phyloP scores from a whole-genome alignment of 2,888 invertebrate species.

The Diloba caeruleocephala region DNA sequence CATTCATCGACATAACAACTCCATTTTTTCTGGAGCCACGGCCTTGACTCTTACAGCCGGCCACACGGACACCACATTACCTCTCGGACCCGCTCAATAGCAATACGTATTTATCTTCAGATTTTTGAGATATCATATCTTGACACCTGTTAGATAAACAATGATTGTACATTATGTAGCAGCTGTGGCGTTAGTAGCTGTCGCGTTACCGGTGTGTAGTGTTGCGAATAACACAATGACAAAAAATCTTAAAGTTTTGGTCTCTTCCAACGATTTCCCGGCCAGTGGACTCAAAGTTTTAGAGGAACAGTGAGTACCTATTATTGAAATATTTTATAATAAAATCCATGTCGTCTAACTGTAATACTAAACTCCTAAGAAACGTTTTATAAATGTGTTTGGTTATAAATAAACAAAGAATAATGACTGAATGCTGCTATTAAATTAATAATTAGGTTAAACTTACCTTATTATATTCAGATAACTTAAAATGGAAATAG shows the following conservation, averaged over 20 bases:
- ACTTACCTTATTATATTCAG: no score
- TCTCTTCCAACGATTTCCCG: constrained; percentile 92
- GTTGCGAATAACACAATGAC: constrained; percentile 71
- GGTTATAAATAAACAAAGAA: constrained; percentile 1
- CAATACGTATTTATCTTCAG: constrained; percentile 46
- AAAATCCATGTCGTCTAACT: background rate
- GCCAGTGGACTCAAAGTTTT: constrained; percentile 90
- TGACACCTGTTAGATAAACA: constrained; percentile 38
- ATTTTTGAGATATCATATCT: constrained; percentile 47
- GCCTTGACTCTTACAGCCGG: constrained; percentile 44
- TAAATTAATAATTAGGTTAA: no score
- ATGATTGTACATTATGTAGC: constrained; percentile 50
- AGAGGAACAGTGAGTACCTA: constrained; percentile 88
- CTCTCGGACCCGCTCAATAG: constrained; percentile 23
- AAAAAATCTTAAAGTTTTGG: constrained; percentile 90
- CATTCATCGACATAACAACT: constrained; percentile 26
- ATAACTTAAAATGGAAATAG: no score
- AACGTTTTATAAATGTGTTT: background rate
- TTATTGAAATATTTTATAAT: background rate
- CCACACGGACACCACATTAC: constrained; percentile 34
- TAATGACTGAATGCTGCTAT: no score
- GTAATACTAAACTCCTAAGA: background rate
- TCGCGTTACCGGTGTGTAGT: constrained; percentile 50
- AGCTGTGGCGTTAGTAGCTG: constrained; percentile 54
- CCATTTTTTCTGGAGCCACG: constrained; percentile 48